Conservation (phyloP, 2,797 vertebrate species). For the Manis pentadactyla region DNA sequence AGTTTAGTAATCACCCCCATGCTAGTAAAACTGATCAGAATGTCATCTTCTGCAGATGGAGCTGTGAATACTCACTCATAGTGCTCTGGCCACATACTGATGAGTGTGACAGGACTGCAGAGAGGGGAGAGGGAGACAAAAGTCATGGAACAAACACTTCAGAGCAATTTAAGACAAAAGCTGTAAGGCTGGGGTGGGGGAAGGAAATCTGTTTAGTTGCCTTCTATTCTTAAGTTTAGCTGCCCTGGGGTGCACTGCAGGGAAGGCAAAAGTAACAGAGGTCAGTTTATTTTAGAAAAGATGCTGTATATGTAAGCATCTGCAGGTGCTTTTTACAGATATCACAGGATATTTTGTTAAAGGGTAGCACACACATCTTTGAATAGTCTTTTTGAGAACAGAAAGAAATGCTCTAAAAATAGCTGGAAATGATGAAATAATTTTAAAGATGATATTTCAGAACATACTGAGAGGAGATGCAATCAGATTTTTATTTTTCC, state of each 20-base stretch:
- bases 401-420: not conserved
- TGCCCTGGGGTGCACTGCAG: not conserved
- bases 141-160: constrained; percentile 83
- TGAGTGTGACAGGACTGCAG: constrained; percentile 98
- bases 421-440: not conserved
- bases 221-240: not conserved
- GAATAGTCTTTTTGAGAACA: not conserved
- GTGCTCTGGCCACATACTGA: constrained; percentile 99
- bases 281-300: not conserved
- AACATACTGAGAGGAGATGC: not conserved
- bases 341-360: not conserved
- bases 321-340: not conserved
- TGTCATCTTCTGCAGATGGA: not conserved
- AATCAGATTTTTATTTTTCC: not conserved
- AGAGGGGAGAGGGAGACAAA: constrained; percentile 76
- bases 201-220: not conserved
- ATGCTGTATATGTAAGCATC: not conserved
- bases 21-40: constrained; percentile 42
- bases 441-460: not conserved
- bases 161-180: constrained; percentile 76
- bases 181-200: not conserved
- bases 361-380: not conserved
- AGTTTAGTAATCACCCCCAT: constrained; percentile 56
- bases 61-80: constrained; percentile 96
- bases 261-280: constrained; percentile 47